Evolutionary conservation across 1,140 invertebrate genomes (phyloP).

Genomic region (Bicyclus anynana): DNA sequence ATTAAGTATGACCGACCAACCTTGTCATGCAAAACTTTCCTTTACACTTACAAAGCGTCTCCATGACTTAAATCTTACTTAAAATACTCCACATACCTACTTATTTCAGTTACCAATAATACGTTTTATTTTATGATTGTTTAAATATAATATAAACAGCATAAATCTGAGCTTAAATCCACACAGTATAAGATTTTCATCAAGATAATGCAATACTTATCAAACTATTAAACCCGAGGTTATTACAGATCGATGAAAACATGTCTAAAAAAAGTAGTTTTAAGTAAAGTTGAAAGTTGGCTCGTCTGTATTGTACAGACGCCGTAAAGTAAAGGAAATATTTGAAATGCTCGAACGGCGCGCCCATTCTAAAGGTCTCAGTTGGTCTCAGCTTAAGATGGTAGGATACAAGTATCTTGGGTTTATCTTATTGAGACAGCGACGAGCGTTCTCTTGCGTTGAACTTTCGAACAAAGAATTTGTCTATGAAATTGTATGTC

Average conservation of each 20-base stretch:
- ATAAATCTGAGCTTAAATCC: too few relatives aligned
- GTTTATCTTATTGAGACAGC: slow-evolving; percentile 32
- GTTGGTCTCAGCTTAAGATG: slow-evolving; percentile 24
- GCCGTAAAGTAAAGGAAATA: slow-evolving; percentile 63
- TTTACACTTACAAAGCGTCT: not conserved
- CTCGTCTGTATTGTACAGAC: slow-evolving; percentile 18
- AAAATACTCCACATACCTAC: too few relatives aligned
- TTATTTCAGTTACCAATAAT: too few relatives aligned
- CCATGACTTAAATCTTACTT: too few relatives aligned
- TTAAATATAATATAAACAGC: too few relatives aligned
- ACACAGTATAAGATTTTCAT: too few relatives aligned
- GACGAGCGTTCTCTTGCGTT: slow-evolving; percentile 13
- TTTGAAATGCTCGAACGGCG: slow-evolving; percentile 56
- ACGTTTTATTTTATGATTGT: too few relatives aligned
- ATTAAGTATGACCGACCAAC: not conserved
- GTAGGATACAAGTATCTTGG: slow-evolving; percentile 27
- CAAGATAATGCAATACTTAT: too few relatives aligned
- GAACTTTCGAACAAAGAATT: slow-evolving; percentile 24
- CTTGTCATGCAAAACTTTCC: not conserved
- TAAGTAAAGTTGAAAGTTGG: not conserved
- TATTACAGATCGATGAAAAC: too few relatives aligned
- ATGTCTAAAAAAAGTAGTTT: too few relatives aligned
- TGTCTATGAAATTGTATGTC: slow-evolving; percentile 6
- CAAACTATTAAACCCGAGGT: too few relatives aligned
- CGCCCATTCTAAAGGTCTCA: slow-evolving; percentile 52